phyloP scores from a whole-genome alignment of 2,888 invertebrate species.

The Miltochrista miniata region DNA sequence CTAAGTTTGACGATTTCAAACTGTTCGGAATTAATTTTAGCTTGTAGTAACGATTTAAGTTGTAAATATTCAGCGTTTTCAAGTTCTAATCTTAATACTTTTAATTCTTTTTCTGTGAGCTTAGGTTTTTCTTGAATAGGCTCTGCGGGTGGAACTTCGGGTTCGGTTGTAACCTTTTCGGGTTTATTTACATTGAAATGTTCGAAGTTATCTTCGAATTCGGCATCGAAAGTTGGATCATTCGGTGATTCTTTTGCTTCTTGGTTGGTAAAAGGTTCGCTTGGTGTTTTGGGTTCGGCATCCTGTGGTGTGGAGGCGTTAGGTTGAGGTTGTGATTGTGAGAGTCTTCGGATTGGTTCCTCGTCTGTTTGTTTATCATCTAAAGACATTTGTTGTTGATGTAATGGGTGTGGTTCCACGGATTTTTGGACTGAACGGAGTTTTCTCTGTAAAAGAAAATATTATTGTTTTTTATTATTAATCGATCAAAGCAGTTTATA shows the following conservation, averaged over 20 bases:
- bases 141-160: constrained; percentile 47
- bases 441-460: constrained; percentile 81
- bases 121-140: constrained; percentile 70
- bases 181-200: constrained; percentile 59
- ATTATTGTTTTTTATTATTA: not conserved
- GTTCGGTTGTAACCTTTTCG: constrained; percentile 47
- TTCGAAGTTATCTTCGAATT: constrained; percentile 65
- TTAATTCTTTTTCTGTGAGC: constrained; percentile 83
- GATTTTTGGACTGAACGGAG: constrained; percentile 85
- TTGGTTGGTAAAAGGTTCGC: constrained; percentile 35
- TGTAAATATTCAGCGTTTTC: constrained; percentile 87
- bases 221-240: constrained; percentile 63
- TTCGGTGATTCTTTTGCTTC: constrained; percentile 46
- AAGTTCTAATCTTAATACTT: constrained; percentile 84
- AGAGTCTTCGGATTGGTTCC: constrained; percentile 43
- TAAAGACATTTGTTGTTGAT: constrained; percentile 59
- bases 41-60: constrained; percentile 87
- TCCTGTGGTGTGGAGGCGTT: constrained; percentile 34
- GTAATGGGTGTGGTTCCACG: constrained; percentile 70
- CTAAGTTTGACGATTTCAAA: constrained; percentile 87
- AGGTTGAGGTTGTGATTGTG: constrained; percentile 34
- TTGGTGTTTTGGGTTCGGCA: constrained; percentile 43
- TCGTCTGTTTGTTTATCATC: constrained; percentile 71
- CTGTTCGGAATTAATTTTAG: constrained; percentile 88
- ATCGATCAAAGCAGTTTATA: too few species aligned